phyloP scores from a whole-genome alignment of 1,140 invertebrate genomes.

The Drosophila kikkawai region DNA sequence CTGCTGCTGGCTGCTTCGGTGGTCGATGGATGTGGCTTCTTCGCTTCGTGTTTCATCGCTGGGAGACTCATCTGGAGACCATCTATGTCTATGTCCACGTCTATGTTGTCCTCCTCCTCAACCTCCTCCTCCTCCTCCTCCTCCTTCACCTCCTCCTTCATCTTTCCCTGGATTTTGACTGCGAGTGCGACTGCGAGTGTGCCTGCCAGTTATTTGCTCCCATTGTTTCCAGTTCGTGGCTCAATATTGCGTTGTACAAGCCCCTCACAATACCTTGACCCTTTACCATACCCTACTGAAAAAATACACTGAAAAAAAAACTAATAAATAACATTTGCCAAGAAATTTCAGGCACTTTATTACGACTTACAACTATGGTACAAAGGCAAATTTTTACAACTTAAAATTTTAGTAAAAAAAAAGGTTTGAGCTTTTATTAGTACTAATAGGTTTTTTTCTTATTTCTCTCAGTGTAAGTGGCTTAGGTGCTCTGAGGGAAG shows the following conservation, averaged over 20 bases:
- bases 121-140: background rate
- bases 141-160: background rate
- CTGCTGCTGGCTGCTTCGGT: constrained; percentile 68
- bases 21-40: constrained; percentile 60
- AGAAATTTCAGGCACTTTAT: no score
- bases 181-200: constrained; percentile 50
- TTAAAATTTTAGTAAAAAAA: no score
- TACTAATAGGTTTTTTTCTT: background rate
- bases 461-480: constrained; percentile 13
- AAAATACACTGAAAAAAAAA: constrained; percentile 1
- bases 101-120: constrained; percentile 9
- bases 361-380: no score
- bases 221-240: constrained; percentile 79
- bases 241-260: constrained; percentile 72
- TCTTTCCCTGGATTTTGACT: constrained; percentile 1
- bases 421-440: no score
- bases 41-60: constrained; percentile 51
- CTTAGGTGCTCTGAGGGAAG: background rate
- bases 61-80: constrained; percentile 49
- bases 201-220: constrained; percentile 82
- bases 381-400: no score
- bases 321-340: no score
- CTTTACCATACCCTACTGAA: background rate
- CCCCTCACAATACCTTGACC: background rate
- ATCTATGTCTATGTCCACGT: constrained; percentile 47